Evolutionary conservation across 2,888 invertebrate genomes (phyloP), one percentile per base, ranked within the genome.

Genomic region (Anodontia alba): DNA sequence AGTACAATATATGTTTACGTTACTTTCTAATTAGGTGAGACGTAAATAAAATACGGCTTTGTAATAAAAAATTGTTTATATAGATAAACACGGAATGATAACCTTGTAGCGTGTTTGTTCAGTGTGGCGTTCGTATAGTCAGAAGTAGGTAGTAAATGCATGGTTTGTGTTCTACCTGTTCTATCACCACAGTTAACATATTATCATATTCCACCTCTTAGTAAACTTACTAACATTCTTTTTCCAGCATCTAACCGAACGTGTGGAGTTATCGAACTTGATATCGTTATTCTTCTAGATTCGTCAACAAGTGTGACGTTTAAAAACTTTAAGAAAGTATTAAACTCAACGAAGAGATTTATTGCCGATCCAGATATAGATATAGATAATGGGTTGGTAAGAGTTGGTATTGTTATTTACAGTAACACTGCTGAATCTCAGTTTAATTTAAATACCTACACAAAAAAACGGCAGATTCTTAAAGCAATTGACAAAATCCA

Each of bases 281-380:
- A 93, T 76, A 80, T 93, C 17, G 90, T 90, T 38, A 87, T 93
- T 73, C 82, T 93, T 36, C 87, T 93, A 73, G 93, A 92, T 73
- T 84, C 92, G 17, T 92, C 92, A 5, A 91, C 91, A 26, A 91
- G 91, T 84, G 90, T 91, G 31, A 89, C 85, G n/a, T 83, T 84
- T 57, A 73, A 80, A 20, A 91, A 91, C 84, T 91, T 90, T 83
- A 66, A 80, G 51, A 76, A 86, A 46, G 84, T 90, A 83, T 78
- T 89, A 29, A 78, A 82, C 54, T 90, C 90, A 73, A 62, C 88
- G 26, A 90, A 88, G 70, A 83, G 87, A 66, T 86, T 91, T 74
- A 74, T 91, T 20, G 62, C 57, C 26, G 79, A 81, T 69, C 83
- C 89, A 74, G 84, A 90, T 73, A 89, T 92, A 46, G 81, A 89